A percentile compares a stretch with the other conserved stretches of the same genome.
Evolutionary conservation across 2,797 vertebrate species (phyloP).

Genomic region (Ammospiza maritima): DNA sequence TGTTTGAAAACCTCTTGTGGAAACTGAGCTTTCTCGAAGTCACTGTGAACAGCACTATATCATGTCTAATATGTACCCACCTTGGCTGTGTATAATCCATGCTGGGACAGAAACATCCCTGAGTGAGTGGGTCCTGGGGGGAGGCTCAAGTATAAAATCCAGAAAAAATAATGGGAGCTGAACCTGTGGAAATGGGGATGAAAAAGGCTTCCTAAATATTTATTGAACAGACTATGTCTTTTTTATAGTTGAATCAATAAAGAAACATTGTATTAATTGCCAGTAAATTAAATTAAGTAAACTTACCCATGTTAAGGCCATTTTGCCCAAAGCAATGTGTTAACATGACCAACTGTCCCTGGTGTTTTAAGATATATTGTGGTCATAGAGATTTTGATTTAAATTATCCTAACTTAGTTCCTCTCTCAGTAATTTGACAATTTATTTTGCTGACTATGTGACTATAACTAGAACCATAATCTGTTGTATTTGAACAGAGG

Average conservation of each 20-base stretch:
- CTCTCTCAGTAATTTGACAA: neutral
- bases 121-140: neutral
- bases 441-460: constrained; percentile 33
- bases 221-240: neutral
- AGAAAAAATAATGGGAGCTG: neutral
- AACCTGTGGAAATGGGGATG: neutral
- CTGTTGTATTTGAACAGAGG: constrained; percentile 30
- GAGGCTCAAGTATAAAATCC: neutral
- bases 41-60: neutral
- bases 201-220: neutral
- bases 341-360: neutral
- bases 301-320: neutral
- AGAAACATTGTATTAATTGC: neutral
- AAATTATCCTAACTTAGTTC: neutral
- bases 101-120: accelerated
- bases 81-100: neutral
- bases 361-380: neutral
- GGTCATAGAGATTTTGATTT: neutral
- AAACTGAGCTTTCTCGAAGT: neutral
- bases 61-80: neutral
- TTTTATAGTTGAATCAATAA: neutral
- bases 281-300: neutral
- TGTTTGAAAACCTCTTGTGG: neutral
- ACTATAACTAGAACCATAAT: constrained; percentile 4
- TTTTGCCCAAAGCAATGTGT: neutral